Conservation (phyloP, 2,888 invertebrate species). For the Chelonus formosanus region DNA sequence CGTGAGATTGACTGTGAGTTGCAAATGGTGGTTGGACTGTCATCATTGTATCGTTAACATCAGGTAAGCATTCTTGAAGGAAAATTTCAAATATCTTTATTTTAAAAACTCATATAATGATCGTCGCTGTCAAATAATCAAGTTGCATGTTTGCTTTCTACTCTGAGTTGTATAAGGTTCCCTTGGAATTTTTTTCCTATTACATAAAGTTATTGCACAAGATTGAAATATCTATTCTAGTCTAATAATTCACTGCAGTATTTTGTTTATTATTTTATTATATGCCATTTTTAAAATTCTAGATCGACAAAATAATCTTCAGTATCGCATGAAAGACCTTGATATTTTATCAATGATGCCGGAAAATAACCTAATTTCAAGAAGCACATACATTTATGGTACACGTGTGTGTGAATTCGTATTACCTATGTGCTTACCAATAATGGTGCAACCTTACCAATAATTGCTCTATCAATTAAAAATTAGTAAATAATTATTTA, state of each 20-base stretch:
- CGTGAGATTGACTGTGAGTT: constrained; percentile 46
- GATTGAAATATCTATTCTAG: constrained; percentile 53
- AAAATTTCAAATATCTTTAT: not conserved
- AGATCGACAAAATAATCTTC: not conserved
- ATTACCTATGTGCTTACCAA: constrained; percentile 29
- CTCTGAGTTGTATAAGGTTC: constrained; percentile 12
- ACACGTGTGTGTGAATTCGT: constrained; percentile 2
- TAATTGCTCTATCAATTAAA: constrained; percentile 40
- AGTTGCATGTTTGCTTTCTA: not conserved
- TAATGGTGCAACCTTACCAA: constrained; percentile 49
- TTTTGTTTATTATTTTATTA: not conserved
- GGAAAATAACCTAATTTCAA: constrained; percentile 42
- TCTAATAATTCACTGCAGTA: constrained; percentile 35
- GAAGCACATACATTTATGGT: constrained; percentile 17
- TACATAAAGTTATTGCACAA: constrained; percentile 57
- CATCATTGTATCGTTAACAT: constrained; percentile 61
- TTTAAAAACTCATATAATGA: not conserved
- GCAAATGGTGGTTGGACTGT: constrained; percentile 63
- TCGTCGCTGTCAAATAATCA: not conserved
- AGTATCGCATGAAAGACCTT: constrained; percentile 2
- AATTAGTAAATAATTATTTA: constrained; percentile 30
- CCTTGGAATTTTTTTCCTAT: constrained; percentile 35
- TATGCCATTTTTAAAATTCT: not conserved
- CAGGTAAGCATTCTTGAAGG: constrained; percentile 50
- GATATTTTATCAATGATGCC: constrained; percentile 26